These are phyloP conservation scores for Temnothorax nylanderi DNA, from an alignment of 1,140 invertebrate genomes.

Conservation along the genomic window DNA sequence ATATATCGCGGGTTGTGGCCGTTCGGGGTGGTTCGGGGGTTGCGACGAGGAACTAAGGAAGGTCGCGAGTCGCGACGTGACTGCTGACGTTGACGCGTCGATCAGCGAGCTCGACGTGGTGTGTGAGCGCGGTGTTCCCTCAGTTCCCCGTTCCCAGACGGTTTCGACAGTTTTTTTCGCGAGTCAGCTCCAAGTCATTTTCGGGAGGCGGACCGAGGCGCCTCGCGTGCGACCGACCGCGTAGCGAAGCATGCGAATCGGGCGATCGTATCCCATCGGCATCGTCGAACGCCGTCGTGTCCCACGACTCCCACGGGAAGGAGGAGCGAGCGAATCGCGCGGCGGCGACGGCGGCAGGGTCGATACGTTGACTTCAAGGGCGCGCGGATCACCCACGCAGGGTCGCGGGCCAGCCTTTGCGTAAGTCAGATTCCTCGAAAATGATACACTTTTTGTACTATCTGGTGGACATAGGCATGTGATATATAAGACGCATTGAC, in stretches of 20 bases:
- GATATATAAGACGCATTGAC: too few relatives aligned
- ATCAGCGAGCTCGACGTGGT: not conserved
- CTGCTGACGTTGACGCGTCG: not conserved
- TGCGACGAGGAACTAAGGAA: not conserved
- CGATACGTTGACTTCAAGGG: conserved; percentile 21
- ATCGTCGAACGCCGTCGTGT: not conserved
- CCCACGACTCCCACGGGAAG: not conserved
- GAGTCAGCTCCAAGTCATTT: not conserved
- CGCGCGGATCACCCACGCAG: not conserved
- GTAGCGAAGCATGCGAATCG: conserved; percentile 15
- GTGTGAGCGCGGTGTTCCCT: too few relatives aligned
- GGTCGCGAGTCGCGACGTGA: too few relatives aligned
- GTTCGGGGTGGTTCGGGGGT: not conserved
- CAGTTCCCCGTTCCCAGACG: not conserved
- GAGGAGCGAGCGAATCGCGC: not conserved
- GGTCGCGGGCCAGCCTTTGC: not conserved
- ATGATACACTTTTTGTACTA: too few relatives aligned
- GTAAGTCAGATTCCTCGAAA: conserved; percentile 3
- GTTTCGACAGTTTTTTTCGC: not conserved
- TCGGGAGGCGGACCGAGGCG: not conserved
- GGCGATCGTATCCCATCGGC: not conserved
- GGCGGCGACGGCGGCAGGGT: not conserved
- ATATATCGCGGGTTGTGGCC: not conserved
- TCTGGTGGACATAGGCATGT: too few relatives aligned
- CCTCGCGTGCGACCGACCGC: not conserved